Base-by-base conservation (phyloP, 2,888 invertebrate species). In the Antheraea yamamai region DNA sequence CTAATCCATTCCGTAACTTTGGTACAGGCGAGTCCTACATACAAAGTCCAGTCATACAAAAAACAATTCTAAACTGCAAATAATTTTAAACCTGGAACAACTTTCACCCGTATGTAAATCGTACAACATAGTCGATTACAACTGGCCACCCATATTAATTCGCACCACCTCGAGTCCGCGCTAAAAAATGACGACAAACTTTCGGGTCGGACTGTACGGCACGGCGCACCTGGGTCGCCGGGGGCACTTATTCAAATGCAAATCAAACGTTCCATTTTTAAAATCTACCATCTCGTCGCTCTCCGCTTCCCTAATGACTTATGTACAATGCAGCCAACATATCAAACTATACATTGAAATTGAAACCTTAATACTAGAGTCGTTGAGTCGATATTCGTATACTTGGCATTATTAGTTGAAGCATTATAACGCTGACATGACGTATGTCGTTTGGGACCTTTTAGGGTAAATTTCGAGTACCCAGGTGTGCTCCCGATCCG, bases 181-280 rank as follows among this genome's bases (percentile, higher is more conserved):
- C 80, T 66, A 77, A 82, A 83, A 86, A 84, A 85, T 82, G 83
- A 81, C 83, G 80, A 84, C 86, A 92, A 91, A 90, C 87, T 91
- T 91, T 92, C 86, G 83, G 86, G 83, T 83, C 81, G 84, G 90
- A 90, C 88, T 90, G 90, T 94, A 93, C 93, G 84, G 91, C 90
- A 92, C 94, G 84, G 91, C 90, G 92, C 94, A 94, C 94, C 95
- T 94, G 94, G 95, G 94, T 92, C 92, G 93, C 93, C 92, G 85
- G 92, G 93, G 94, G 93, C 93, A 91, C 92, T 92, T 90, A 95
- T 95, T 95, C 95, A 95, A 95, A 95, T 95, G 95, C 95, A 95
- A 95, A 95, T 95, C 95, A 95, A 95, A 94, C 92, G 95, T 94
- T 94, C 95, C 95, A 94, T 95, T 95, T 95, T 95, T 91, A 93